Base-by-base conservation (phyloP, 2,888 invertebrate species). In the Nebria brevicollis region DNA sequence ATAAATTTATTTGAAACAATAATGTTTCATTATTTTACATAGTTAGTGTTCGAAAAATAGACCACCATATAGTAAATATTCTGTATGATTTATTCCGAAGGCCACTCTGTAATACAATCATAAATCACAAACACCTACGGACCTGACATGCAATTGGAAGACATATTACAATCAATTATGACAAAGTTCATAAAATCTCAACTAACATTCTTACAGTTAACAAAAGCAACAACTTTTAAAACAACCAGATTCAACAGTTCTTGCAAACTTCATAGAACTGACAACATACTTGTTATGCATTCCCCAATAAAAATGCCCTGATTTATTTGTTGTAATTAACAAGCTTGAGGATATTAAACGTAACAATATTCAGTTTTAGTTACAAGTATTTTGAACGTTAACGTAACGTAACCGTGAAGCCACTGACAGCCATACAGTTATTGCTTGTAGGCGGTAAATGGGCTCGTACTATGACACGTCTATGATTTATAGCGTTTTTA, bases 151-250 rank as follows among this genome's bases (percentile, higher is more conserved):
- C 54, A 54, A 54, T 54, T 54, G 54, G 54, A 54, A 54, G 54
- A 54, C 54, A 54, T 54, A 54, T 54, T 54, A 54, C 54, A 54
- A 11, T 54, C 54, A 54, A 54, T 54, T 54, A 54, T 54, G 54
- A 54, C 54, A 54, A 54, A 54, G 54, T 54, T 54, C 54, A 54
- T 54, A 54, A 54, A 54, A 54, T 54, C 54, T 54, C 54, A 54
- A 54, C 6, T 54, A 54, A 54, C 54, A 54, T 54, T 54, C 54
- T 54, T 54, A 54, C 54, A 13, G 54, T 54, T 54, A 54, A 54
- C 54, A 54, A 54, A 34, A 54, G 54, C 54, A 54, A 54, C 54
- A 54, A 54, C 54, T 6, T 54, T 54, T 54, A 7, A 54, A 54
- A 54, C 54, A 13, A 34, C 34, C 34, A 13, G 13, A 6, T 54